These are phyloP conservation scores for Canis aureus DNA, from an alignment of 2,113 vertebrate genomes.

Conservation along the genomic window DNA sequence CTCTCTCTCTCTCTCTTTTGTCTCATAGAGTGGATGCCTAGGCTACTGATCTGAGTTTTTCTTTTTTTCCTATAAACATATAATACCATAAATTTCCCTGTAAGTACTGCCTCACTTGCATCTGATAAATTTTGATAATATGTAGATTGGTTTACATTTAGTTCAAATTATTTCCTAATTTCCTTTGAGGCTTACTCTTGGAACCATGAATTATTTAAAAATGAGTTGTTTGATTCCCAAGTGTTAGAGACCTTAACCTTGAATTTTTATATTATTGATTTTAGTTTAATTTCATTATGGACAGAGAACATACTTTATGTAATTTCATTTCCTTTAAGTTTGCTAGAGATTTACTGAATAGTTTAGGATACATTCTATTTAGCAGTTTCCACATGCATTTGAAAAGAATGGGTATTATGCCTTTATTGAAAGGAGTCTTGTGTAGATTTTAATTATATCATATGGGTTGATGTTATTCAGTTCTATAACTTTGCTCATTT, in stretches of 20 bases:
- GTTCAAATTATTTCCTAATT: not conserved
- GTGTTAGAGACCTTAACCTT: not conserved
- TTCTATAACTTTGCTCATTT: not conserved
- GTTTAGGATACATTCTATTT: not conserved
- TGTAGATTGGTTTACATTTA: not conserved
- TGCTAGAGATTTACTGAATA: not conserved
- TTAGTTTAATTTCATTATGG: not conserved
- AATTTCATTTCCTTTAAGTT: not conserved
- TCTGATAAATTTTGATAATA: constrained; percentile 2
- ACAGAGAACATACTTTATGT: not conserved
- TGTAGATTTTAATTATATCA: not conserved
- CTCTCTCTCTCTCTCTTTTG: not conserved
- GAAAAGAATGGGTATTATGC: not conserved
- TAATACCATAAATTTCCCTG: not conserved
- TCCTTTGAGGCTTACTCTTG: not conserved
- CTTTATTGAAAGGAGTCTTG: not conserved
- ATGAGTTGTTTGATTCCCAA: not conserved
- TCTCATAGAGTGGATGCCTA: not conserved
- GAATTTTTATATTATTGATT: not conserved
- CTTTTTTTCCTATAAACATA: not conserved
- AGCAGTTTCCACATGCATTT: not conserved
- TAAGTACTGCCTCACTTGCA: not conserved
- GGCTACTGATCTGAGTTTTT: not conserved
- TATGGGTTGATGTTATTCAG: not conserved
- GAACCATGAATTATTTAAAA: not conserved